Conservation (phyloP, 2,113 vertebrate species). For the Pseudorectes ferrugineus region DNA sequence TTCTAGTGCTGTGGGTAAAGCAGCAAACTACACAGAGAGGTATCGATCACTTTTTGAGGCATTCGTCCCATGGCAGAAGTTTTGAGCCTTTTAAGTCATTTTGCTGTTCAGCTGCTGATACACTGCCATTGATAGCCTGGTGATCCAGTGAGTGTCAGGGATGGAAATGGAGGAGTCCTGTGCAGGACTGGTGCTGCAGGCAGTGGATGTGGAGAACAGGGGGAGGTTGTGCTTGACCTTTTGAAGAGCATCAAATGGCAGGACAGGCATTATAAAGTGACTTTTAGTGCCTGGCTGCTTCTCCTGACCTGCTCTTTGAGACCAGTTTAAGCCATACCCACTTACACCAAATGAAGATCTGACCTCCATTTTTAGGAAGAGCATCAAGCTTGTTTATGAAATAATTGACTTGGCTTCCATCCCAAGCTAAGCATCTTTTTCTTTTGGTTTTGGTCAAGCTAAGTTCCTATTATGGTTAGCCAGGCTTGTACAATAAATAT, state of each 20-base stretch:
- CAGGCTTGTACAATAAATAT: conserved; percentile 10
- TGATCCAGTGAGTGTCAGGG: neutral
- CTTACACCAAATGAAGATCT: neutral
- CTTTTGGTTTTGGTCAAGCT: neutral
- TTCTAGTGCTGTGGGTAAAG: neutral
- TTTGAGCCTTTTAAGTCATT: neutral
- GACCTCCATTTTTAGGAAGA: neutral
- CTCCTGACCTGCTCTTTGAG: neutral
- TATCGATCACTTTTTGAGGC: neutral
- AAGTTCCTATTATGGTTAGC: conserved; percentile 29
- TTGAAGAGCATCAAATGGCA: neutral
- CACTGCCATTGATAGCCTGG: neutral
- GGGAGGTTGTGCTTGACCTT: neutral
- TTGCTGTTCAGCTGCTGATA: neutral
- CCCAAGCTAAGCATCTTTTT: neutral
- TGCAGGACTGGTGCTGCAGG: neutral
- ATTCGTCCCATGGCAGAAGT: neutral
- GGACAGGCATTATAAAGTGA: neutral
- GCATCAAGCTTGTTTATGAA: neutral
- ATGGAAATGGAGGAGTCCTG: neutral
- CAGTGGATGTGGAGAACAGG: neutral
- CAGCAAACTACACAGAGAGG: neutral
- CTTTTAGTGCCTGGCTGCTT: neutral
- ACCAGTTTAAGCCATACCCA: neutral
- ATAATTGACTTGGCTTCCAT: neutral